phyloP scores from a whole-genome alignment of 2,888 invertebrate species.

The Troides oblongomaculatus region DNA sequence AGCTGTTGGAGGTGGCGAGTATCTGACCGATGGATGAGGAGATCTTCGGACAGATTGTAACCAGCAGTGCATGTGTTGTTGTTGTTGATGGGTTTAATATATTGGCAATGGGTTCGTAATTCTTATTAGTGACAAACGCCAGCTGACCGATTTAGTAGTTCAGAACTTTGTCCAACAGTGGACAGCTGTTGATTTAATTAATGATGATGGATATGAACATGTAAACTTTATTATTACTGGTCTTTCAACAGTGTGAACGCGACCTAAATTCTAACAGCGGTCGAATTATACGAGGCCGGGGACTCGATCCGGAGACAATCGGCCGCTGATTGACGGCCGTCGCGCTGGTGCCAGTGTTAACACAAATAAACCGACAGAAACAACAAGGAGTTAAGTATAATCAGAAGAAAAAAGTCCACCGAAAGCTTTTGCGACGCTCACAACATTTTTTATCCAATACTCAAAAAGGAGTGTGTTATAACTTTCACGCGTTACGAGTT shows the following conservation, averaged over 20 bases:
- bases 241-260: constrained; percentile 27
- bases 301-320: constrained; percentile 27
- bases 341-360: constrained; percentile 40
- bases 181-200: too few relatives aligned
- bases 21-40: too few relatives aligned
- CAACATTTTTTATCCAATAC: not conserved
- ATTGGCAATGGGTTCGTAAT: too few relatives aligned
- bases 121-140: too few relatives aligned
- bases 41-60: too few relatives aligned
- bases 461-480: constrained; percentile 4
- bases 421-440: not conserved
- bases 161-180: too few relatives aligned
- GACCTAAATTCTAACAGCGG: constrained; percentile 33
- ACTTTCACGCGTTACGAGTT: not conserved
- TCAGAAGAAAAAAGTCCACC: not conserved
- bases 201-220: too few relatives aligned
- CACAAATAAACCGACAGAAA: constrained; percentile 34
- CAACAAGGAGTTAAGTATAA: constrained; percentile 7
- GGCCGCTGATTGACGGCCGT: constrained; percentile 48
- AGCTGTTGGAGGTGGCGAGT: too few relatives aligned
- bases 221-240: too few relatives aligned
- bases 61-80: too few relatives aligned
- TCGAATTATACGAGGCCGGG: constrained; percentile 29
- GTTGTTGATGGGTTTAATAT: too few relatives aligned
- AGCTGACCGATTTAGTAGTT: too few relatives aligned